phyloP scores from a whole-genome alignment of 1,140 invertebrate genomes.

The Pachyrhynchus sulphureomaculatus region DNA sequence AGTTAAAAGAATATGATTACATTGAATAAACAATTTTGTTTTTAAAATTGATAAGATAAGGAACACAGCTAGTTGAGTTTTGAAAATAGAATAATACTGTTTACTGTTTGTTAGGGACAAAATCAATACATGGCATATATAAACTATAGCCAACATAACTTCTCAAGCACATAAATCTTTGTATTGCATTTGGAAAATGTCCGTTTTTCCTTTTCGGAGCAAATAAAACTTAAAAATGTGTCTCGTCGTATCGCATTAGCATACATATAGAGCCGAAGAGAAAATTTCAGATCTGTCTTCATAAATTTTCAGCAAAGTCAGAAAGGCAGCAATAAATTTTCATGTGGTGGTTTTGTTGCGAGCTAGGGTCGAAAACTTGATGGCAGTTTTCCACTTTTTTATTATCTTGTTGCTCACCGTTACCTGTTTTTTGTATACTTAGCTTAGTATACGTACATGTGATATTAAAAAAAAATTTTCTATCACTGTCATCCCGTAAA shows the following conservation, averaged over 20 bases:
- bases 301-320: constrained; percentile 23
- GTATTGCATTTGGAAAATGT: not conserved
- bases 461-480: no score
- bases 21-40: no score
- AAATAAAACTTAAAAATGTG: constrained; percentile 23
- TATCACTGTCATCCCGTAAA: no score
- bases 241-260: constrained; percentile 21
- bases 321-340: constrained; percentile 15
- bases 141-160: no score
- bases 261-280: constrained; percentile 22
- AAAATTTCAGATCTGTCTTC: constrained; percentile 26
- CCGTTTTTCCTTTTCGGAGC: not conserved
- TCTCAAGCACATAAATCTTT: not conserved
- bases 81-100: no score
- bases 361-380: not conserved
- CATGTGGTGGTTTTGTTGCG: constrained; percentile 2
- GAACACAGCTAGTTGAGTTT: no score
- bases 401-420: not conserved
- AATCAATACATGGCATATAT: no score
- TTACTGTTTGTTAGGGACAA: no score
- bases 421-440: not conserved
- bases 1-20: no score
- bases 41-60: no score
- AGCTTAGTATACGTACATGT: no score
- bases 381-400: not conserved